Evolutionary conservation across 1,140 invertebrate species (phyloP).

Genomic region (Drosophila parvula): DNA sequence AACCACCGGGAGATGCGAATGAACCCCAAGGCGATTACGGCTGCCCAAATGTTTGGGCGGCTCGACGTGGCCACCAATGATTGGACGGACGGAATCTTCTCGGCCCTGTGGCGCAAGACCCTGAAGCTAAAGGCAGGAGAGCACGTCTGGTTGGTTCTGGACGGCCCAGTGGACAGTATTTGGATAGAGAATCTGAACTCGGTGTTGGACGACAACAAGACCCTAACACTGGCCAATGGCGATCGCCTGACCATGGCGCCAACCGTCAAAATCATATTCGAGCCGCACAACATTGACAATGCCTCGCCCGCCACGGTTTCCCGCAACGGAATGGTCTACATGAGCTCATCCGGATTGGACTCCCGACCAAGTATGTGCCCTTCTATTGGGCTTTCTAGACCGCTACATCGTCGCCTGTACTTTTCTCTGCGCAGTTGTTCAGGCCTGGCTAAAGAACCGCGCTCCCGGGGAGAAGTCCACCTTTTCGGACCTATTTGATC

Average conservation of each 20-base stretch:
- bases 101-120: slow-evolving; percentile 97
- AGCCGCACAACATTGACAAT: slow-evolving; percentile 98
- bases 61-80: slow-evolving; percentile 98
- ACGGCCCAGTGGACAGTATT: slow-evolving; percentile 97
- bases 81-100: slow-evolving; percentile 99
- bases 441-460: slow-evolving; percentile 93
- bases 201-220: slow-evolving; percentile 97
- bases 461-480: slow-evolving; percentile 89
- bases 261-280: slow-evolving; percentile 97
- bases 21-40: slow-evolving; percentile 99
- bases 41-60: slow-evolving; percentile 98
- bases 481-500: slow-evolving; percentile 91
- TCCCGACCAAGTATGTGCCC: slow-evolving; percentile 90
- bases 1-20: slow-evolving; percentile 97
- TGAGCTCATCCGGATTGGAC: slow-evolving; percentile 97
- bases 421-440: slow-evolving; percentile 83
- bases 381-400: background rate
- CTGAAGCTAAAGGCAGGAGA: slow-evolving; percentile 94
- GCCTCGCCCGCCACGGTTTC: slow-evolving; percentile 98
- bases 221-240: slow-evolving; percentile 96
- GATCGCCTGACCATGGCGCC: slow-evolving; percentile 96
- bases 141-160: slow-evolving; percentile 95
- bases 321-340: slow-evolving; percentile 98
- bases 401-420: background rate
- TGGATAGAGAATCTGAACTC: slow-evolving; percentile 99